phyloP scores from a whole-genome alignment of 2,113 vertebrate genomes.

The Lepus timidus region DNA sequence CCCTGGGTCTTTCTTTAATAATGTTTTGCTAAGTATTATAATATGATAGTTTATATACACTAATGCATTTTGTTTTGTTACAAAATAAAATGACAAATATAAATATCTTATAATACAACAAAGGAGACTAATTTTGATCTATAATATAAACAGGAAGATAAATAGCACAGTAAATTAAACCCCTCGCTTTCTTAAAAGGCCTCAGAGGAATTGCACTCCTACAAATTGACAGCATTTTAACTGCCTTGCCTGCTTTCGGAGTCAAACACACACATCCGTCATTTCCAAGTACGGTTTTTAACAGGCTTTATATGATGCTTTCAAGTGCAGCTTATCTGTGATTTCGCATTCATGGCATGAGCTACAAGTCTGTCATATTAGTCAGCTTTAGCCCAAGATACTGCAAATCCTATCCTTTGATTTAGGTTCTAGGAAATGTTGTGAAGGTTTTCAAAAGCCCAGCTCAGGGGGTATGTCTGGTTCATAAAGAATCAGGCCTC shows the following conservation, averaged over 20 bases:
- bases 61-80: background rate
- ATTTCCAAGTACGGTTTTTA: background rate
- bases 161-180: background rate
- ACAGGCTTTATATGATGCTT: background rate
- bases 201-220: background rate
- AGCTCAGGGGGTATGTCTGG: background rate
- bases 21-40: background rate
- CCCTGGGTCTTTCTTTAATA: background rate
- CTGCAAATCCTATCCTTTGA: constrained; percentile 7
- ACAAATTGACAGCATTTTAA: background rate
- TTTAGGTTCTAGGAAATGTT: background rate
- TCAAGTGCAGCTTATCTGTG: background rate
- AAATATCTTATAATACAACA: background rate
- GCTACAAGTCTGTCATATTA: background rate
- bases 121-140: background rate
- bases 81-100: background rate
- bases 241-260: background rate
- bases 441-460: constrained; percentile 11
- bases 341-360: background rate
- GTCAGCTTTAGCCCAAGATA: constrained; percentile 32
- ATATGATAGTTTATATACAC: background rate
- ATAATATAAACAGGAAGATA: background rate
- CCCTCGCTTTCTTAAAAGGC: background rate
- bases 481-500: background rate
- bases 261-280: background rate